phyloP scores from a whole-genome alignment of 1,140 invertebrate species.

The Cardiocondyla obscurior region DNA sequence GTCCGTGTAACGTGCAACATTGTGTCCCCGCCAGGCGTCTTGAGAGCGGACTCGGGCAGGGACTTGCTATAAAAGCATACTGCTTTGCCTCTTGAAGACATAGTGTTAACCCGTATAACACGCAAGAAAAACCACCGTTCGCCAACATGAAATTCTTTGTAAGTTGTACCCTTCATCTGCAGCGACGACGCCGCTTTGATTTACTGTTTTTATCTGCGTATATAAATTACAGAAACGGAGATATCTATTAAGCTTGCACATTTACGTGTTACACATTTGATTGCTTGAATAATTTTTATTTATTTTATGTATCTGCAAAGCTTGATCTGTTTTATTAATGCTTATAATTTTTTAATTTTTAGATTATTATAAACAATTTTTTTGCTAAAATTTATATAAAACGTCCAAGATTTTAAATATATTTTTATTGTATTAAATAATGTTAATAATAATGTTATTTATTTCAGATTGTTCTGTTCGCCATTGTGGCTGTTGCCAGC shows the following conservation, averaged over 20 bases:
- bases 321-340: background rate
- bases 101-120: constrained; percentile 78
- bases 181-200: background rate
- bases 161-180: constrained; percentile 68
- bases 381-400: background rate
- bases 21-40: constrained; percentile 75
- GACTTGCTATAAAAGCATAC: constrained; percentile 82
- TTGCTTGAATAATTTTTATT: background rate
- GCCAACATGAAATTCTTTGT: constrained; percentile 80
- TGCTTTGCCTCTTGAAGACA: constrained; percentile 74
- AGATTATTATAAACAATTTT: background rate
- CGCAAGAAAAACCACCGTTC: constrained; percentile 76
- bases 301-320: background rate
- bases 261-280: background rate
- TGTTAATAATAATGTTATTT: too few species aligned
- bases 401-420: background rate
- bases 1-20: constrained; percentile 67
- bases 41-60: constrained; percentile 75
- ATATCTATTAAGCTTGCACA: background rate
- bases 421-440: background rate
- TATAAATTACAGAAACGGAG: background rate
- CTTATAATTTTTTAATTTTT: background rate
- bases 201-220: background rate
- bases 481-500: constrained; percentile 76
- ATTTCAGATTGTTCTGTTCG: constrained; percentile 80